Evolutionary conservation across 2,113 vertebrate species (phyloP).

Genomic region (Sus scrofa): DNA sequence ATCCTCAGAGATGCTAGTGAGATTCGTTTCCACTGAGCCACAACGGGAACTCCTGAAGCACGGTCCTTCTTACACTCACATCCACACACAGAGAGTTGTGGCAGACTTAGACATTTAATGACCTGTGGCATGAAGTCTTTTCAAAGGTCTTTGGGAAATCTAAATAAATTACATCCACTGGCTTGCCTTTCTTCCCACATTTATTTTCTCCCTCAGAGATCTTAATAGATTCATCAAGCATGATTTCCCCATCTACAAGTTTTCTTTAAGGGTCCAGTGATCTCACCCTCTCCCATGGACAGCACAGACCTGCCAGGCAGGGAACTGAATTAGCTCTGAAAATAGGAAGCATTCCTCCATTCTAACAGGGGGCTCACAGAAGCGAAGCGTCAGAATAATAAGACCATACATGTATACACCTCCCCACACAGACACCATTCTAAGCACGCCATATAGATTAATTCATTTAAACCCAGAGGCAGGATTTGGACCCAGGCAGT

Average conservation of each 20-base stretch:
- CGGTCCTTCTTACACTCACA: not conserved
- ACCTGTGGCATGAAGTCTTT: not conserved
- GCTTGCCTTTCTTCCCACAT: not conserved
- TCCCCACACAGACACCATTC: not conserved
- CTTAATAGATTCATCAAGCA: not conserved
- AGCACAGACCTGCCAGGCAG: not conserved
- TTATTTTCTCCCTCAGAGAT: not conserved
- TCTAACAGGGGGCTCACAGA: not conserved
- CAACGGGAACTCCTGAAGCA: too few species aligned
- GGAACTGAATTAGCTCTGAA: not conserved
- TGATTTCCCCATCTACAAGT: not conserved
- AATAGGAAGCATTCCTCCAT: not conserved
- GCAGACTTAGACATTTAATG: not conserved
- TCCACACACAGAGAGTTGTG: not conserved
- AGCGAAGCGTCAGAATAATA: not conserved
- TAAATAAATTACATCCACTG: not conserved
- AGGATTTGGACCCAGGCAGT: not conserved
- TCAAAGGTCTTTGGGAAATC: not conserved
- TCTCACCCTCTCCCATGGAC: not conserved
- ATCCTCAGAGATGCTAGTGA: too few species aligned
- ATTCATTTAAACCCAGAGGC: not conserved
- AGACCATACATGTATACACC: not conserved
- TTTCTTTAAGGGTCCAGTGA: not conserved
- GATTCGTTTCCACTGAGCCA: too few species aligned
- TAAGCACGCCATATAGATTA: not conserved